Conservation (phyloP, 2,797 vertebrate species). For the Tauraco hartlaubi region DNA sequence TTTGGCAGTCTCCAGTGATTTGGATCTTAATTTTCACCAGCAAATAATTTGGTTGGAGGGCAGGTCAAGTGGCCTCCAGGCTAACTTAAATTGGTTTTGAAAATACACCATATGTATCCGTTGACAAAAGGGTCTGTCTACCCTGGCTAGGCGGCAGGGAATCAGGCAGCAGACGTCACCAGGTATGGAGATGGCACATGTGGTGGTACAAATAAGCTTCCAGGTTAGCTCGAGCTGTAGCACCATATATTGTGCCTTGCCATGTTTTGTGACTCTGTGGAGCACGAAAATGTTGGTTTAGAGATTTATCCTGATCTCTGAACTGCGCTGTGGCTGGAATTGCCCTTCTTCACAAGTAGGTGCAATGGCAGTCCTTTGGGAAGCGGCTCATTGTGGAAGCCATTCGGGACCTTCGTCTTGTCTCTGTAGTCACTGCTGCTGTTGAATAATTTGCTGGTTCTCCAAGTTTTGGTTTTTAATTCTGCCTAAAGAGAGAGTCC, state of each 20-base stretch:
- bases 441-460: background rate
- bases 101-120: background rate
- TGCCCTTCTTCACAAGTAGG: background rate
- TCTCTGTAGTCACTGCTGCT: background rate
- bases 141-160: background rate
- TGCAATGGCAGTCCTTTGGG: background rate
- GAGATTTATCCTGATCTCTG: background rate
- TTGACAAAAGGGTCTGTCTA: background rate
- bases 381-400: accelerated
- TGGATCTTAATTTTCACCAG: constrained; percentile 38
- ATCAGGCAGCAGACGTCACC: background rate
- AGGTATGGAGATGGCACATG: background rate
- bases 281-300: background rate
- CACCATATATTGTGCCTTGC: accelerated
- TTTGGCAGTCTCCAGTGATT: background rate
- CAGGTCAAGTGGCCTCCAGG: background rate
- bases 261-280: accelerated
- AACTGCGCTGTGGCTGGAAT: background rate
- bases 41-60: constrained; percentile 14
- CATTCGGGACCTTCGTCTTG: accelerated
- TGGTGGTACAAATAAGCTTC: background rate
- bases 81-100: background rate
- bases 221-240: background rate
- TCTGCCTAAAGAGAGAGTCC: background rate
- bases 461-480: background rate